Evolutionary conservation across 2,797 vertebrate genomes (phyloP), one percentile per base, ranked within the genome.

Genomic region (Tamandua tetradactyla): DNA sequence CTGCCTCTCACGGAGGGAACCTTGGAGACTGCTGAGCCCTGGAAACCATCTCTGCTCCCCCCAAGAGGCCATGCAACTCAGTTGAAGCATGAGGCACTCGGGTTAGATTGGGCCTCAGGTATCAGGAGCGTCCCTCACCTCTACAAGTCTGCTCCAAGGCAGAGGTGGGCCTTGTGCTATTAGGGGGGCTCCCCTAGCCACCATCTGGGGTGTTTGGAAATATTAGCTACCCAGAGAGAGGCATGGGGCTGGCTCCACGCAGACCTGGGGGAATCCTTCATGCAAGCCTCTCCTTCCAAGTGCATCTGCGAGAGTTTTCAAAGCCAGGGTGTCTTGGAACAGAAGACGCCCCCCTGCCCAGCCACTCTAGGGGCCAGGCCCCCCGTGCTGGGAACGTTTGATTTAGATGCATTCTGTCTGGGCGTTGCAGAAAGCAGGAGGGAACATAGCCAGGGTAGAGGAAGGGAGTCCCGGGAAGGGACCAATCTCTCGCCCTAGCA

Each of bases 361-460:
- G 94, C 3, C 0, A 66, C 93, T 95, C 71, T 93, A 64, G 81
- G 81, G 97, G 94, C 96, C 96, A 94, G 97, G 78, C 95, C 95
- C 95, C 97, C 96, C 83, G 86, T 69, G 90, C 88, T 75, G 44
- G 7, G 94, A 92, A 89, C 91, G 89, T 97, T 94, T 93, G 96
- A 95, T 95, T 93, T 96, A 91, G 86, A 93, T 92, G 94, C 95
- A 49, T 95, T 78, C 85, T 6, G 93, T 97, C 96, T 88, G 96
- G 95, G 91, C 82, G 30, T 40, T 8, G 17, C 42, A 44, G 40
- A 44, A 14, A 14, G 1, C 0, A 1, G 71, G 22, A 2, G 10
- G 64, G 13, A 3, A 10, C 3, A 23, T 0, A 15, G 11, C 57
- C 15, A 0, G 0, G 37, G 22, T 1, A 23, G 30, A 47, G 12